A percentile compares a stretch with the other conserved stretches of the same genome.
These are phyloP conservation scores for Ptychobarbus kaznakovi DNA, from an alignment of 2,797 vertebrate genomes.

Conservation along the genomic window DNA sequence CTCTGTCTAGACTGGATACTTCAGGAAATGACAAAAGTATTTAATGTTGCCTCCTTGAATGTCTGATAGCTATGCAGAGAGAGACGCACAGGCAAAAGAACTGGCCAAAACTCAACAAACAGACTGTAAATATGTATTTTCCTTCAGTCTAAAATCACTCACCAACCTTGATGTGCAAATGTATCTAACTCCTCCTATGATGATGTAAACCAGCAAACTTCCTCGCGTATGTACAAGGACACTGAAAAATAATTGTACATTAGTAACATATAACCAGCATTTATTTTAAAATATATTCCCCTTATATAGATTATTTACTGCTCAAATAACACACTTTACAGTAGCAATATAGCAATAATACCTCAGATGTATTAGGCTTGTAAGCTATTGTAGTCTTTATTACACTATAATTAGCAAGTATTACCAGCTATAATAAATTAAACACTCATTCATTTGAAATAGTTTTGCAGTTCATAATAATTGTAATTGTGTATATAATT, in stretches of 20 bases:
- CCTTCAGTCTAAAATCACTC: not conserved
- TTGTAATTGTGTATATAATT: too few species aligned
- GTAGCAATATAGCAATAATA: not conserved
- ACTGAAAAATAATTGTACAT: not conserved
- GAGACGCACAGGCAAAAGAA: not conserved
- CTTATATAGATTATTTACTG: not conserved
- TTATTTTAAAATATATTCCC: not conserved
- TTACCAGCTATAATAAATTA: too few species aligned
- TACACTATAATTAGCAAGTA: not conserved
- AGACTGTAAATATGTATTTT: not conserved
- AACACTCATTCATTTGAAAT: not conserved
- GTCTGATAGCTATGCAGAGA: slow-evolving; percentile 2
- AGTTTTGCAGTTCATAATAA: too few species aligned
- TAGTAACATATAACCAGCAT: not conserved
- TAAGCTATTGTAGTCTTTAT: not conserved
- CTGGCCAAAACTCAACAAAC: not conserved
- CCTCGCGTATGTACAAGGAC: not conserved
- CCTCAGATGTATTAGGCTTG: not conserved
- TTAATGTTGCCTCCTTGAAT: not conserved
- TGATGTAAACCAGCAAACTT: not conserved
- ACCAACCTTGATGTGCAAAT: not conserved
- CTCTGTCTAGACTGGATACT: slow-evolving; percentile 25
- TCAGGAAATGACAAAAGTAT: slow-evolving; percentile 21
- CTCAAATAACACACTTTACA: not conserved
- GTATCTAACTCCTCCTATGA: not conserved